Evolutionary conservation across 2,888 invertebrate species (phyloP).

Genomic region (Cordylochernes scorpioides): DNA sequence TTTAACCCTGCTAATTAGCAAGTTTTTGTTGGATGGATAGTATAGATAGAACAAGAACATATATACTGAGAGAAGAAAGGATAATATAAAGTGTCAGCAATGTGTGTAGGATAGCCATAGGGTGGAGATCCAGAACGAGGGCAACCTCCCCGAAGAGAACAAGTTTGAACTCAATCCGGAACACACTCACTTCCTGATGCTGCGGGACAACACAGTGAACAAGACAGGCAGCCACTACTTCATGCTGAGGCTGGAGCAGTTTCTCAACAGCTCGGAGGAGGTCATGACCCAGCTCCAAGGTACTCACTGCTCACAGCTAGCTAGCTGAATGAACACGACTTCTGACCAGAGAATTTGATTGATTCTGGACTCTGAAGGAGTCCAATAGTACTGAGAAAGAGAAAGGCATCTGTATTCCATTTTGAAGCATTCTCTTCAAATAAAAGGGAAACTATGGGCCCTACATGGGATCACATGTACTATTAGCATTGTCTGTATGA

Average conservation of each 20-base stretch:
- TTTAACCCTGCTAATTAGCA: background rate
- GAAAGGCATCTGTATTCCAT: no score
- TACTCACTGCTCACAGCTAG: no score
- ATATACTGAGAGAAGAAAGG: slow-evolving; percentile 3
- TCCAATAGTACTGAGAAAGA: no score
- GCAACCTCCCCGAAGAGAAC: slow-evolving; percentile 9
- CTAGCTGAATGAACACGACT: no score
- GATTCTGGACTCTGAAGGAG: no score
- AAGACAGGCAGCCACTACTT: slow-evolving; percentile 11
- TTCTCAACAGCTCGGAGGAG: slow-evolving; percentile 9
- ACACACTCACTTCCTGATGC: slow-evolving; percentile 19
- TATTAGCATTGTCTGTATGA: no score
- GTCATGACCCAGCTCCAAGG: no score
- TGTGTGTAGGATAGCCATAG: slow-evolving; percentile 5
- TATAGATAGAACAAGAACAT: background rate
- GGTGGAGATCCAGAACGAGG: slow-evolving; percentile 13
- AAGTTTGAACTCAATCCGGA: slow-evolving; percentile 18
- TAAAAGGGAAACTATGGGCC: no score
- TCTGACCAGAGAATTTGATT: no score
- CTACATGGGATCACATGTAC: no score
- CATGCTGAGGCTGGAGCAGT: slow-evolving; percentile 9
- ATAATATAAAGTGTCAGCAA: background rate
- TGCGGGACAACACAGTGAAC: slow-evolving; percentile 15
- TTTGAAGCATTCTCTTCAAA: no score
- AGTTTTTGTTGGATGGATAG: background rate